A percentile compares a stretch with the other conserved stretches of the same genome.
These are phyloP conservation scores for Toxotes lorentzi DNA, from an alignment of 2,797 vertebrate genomes.

Conservation along the genomic window DNA sequence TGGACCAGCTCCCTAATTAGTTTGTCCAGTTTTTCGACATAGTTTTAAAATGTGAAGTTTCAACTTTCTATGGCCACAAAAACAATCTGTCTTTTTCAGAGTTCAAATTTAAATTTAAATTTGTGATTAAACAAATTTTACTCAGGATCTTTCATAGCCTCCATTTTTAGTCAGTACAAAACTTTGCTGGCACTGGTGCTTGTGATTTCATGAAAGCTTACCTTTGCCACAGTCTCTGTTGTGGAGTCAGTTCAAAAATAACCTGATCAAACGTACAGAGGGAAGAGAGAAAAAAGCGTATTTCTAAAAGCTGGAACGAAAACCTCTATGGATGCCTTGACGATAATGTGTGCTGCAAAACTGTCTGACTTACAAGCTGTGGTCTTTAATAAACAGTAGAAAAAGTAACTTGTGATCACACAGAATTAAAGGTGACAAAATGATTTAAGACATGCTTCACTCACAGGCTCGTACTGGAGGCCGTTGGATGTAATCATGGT, in stretches of 20 bases:
- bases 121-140: no score
- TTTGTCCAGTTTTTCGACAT: neutral
- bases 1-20: neutral
- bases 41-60: neutral
- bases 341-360: neutral
- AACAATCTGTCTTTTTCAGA: neutral
- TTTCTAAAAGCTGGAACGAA: neutral
- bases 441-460: conserved; percentile 55
- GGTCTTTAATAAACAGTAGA: neutral
- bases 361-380: neutral
- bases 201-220: conserved; percentile 64
- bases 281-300: neutral
- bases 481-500: conserved; percentile 96
- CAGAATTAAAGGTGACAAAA: neutral
- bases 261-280: conserved; percentile 83
- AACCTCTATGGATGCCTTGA: neutral
- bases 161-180: neutral
- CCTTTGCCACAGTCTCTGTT: conserved; percentile 96
- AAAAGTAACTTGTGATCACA: neutral
- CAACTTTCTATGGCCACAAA: neutral
- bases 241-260: conserved; percentile 93
- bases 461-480: conserved; percentile 94
- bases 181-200: neutral
- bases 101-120: no score
- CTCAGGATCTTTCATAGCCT: neutral